phyloP scores from a whole-genome alignment of 2,888 invertebrate species.

The Lasioglossum zephyrum region DNA sequence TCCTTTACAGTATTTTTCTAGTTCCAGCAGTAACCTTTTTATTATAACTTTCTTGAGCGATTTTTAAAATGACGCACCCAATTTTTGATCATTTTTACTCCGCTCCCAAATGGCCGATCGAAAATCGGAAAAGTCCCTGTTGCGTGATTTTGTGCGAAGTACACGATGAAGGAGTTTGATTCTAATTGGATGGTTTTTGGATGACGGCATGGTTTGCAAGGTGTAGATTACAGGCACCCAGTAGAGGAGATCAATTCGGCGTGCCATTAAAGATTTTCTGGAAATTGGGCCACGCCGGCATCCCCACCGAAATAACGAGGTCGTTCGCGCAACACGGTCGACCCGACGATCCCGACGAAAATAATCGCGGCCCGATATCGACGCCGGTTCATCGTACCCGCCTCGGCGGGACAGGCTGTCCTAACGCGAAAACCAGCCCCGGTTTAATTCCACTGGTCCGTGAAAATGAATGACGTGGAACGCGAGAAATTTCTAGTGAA shows the following conservation, averaged over 20 bases:
- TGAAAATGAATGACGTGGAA: slow-evolving; percentile 16
- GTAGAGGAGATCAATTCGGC: not conserved
- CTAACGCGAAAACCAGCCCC: slow-evolving; percentile 17
- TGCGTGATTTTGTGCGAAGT: not conserved
- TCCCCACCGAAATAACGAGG: slow-evolving; percentile 27
- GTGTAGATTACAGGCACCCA: not conserved
- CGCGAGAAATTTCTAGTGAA: not conserved
- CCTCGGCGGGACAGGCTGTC: not conserved
- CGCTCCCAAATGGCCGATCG: not conserved
- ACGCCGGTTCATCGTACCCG: slow-evolving; percentile 32
- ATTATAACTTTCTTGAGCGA: not conserved
- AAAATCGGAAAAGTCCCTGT: not conserved
- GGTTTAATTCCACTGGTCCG: slow-evolving; percentile 11
- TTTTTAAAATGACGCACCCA: not conserved
- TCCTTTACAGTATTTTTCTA: not conserved
- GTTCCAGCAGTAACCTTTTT: not conserved
- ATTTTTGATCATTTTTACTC: not conserved
- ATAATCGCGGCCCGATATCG: slow-evolving; percentile 27
- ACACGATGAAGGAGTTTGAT: not conserved
- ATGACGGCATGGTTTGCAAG: not conserved
- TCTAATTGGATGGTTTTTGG: not conserved
- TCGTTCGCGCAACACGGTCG: slow-evolving; percentile 22
- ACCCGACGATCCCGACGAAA: slow-evolving; percentile 27
- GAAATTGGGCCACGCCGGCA: slow-evolving; percentile 35
- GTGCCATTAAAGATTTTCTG: slow-evolving; percentile 15